These are phyloP conservation scores for Enteromius treurensis DNA, from an alignment of 2,797 vertebrate species.

Conservation along the genomic window DNA sequence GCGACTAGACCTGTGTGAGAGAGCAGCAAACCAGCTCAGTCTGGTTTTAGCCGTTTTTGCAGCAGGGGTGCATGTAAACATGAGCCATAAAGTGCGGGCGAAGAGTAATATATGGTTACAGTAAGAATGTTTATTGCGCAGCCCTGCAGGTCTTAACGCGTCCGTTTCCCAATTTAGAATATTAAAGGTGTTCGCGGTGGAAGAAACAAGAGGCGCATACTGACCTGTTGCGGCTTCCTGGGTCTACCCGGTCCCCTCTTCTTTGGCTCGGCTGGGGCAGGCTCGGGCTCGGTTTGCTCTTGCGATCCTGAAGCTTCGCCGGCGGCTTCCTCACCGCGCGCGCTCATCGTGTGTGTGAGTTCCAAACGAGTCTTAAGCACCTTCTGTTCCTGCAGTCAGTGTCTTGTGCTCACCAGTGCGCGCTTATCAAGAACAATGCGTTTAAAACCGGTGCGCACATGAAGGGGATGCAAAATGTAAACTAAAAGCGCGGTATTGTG, in stretches of 20 bases:
- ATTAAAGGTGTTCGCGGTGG: conserved; percentile 19
- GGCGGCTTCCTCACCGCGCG: conserved; percentile 87
- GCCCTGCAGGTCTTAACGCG: background rate
- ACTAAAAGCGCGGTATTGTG: conserved; percentile 55
- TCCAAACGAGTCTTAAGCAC: conserved; percentile 66
- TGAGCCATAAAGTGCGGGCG: conserved; percentile 16
- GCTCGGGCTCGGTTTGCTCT: conserved; percentile 76
- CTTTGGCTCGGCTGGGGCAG: conserved; percentile 80
- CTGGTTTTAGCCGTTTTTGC: conserved; percentile 18
- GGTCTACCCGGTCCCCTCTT: conserved; percentile 94
- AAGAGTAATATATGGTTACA: conserved; percentile 16
- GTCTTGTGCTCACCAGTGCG: conserved; percentile 66
- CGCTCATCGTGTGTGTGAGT: conserved; percentile 82
- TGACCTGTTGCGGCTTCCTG: conserved; percentile 92
- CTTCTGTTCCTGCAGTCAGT: conserved; percentile 58
- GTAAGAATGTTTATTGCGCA: conserved; percentile 13
- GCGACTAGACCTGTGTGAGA: background rate
- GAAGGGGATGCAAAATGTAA: conserved; percentile 45
- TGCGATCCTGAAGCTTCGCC: conserved; percentile 85
- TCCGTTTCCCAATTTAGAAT: background rate
- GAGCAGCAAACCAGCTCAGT: background rate
- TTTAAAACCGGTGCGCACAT: conserved; percentile 23
- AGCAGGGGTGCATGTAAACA: conserved; percentile 27
- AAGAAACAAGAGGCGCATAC: conserved; percentile 68
- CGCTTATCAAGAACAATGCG: conserved; percentile 46